Evolutionary conservation across 2,888 invertebrate genomes (phyloP).

Genomic region (Acheta domesticus): DNA sequence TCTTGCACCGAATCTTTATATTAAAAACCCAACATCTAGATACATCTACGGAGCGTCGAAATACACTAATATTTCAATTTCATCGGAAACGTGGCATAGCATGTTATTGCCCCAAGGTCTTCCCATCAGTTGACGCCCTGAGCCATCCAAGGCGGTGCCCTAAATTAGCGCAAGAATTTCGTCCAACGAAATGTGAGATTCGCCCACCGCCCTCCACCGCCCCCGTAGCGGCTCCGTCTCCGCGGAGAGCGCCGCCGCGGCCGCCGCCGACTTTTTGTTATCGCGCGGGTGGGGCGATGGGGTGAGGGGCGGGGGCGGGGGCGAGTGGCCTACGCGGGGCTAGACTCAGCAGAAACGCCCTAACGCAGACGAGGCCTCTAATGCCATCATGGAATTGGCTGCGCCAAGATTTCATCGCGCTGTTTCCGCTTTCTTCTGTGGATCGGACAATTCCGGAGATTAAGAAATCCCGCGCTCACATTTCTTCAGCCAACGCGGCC

Average conservation of each 20-base stretch:
- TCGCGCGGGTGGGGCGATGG: neutral
- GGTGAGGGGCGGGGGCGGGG: neutral
- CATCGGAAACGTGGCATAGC: too few species aligned
- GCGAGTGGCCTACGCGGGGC: neutral
- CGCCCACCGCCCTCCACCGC: neutral
- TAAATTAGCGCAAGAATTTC: too few species aligned
- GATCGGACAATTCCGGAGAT: conserved; percentile 10
- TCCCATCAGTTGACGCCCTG: too few species aligned
- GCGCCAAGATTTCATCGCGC: conserved; percentile 9
- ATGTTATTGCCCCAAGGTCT: too few species aligned
- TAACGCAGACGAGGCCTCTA: conserved; percentile 18
- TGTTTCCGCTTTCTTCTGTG: conserved; percentile 3
- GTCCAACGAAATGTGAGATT: too few species aligned
- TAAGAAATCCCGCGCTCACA: conserved; percentile 18
- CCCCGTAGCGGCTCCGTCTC: conserved; percentile 12
- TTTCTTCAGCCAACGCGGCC: neutral
- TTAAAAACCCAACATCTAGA: too few species aligned
- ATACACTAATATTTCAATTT: too few species aligned
- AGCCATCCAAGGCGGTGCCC: too few species aligned
- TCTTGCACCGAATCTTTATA: too few species aligned
- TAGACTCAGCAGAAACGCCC: conserved; percentile 5
- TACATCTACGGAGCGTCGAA: too few species aligned
- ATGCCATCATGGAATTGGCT: conserved; percentile 10
- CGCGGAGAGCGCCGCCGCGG: neutral
- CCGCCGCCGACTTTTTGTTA: conserved; percentile 12